Evolutionary conservation across 2,888 invertebrate genomes (phyloP).

Genomic region (Tetranychus piercei): DNA sequence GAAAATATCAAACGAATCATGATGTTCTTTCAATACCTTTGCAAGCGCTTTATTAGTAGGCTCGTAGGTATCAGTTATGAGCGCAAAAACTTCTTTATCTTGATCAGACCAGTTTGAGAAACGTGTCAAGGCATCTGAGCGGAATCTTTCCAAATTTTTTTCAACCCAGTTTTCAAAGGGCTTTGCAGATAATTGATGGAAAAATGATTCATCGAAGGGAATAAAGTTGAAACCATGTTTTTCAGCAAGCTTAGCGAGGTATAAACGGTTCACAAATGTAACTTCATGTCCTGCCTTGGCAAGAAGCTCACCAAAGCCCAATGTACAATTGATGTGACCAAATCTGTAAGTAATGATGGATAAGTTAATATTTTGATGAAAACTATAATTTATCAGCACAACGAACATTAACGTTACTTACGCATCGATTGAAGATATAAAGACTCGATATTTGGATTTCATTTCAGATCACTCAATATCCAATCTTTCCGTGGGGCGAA

Average conservation of each 20-base stretch:
- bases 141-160: neutral
- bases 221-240: neutral
- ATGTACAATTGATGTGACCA: neutral
- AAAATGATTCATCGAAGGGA: constrained; percentile 5
- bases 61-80: neutral
- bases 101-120: neutral
- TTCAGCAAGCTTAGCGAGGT: neutral
- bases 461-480: too few relatives aligned
- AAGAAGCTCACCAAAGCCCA: constrained; percentile 2
- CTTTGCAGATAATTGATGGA: neutral
- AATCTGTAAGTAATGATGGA: neutral
- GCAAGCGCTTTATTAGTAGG: neutral
- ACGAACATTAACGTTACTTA: too few relatives aligned
- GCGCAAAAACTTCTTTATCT: neutral
- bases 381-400: too few relatives aligned
- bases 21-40: neutral
- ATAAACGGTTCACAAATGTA: neutral
- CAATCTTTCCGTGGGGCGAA: too few relatives aligned
- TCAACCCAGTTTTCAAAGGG: neutral
- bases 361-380: too few relatives aligned
- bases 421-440: too few relatives aligned
- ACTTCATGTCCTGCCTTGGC: neutral
- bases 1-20: neutral
- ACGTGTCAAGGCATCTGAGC: neutral
- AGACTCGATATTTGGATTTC: too few relatives aligned